Evolutionary conservation across 2,888 invertebrate genomes (phyloP), one percentile per base, ranked within the genome.

Genomic region (Eristalis intricaria): DNA sequence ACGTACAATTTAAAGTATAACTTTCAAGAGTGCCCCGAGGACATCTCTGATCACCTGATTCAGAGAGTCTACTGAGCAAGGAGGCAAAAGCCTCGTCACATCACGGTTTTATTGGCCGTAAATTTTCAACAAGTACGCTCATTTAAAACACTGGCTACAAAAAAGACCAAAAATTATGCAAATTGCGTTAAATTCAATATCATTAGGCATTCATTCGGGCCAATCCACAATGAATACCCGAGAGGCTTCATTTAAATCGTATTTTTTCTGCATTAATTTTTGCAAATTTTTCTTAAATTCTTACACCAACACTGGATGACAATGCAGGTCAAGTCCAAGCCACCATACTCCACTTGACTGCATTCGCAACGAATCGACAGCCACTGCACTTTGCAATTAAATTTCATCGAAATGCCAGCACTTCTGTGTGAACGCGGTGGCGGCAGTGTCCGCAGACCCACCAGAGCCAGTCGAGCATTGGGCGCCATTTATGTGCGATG

Each of bases 311-410:
- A 8, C 74, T 29, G 13, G 63, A 69, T 75, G 68, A 56, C 74
- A 75, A 69, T 75, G 29, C 80, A 74, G 74, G 80, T 81, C 80
- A 81, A 81, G 80, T 63, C 74, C 80, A 81, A 61, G 56, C 40
- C 60, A 60, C 10, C 22, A 15, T 15, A n/a, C 23, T 22, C 56
- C 58, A 23, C 22, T 4, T 7, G 38, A 32, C 58, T 22, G 58
- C 32, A 15, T 29, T 15, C 10, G 4, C 38, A 32, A 29, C n/a
- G 58, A 65, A 58, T 64, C 70, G 56, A 29, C 43, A 38, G 19
- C 23, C 26, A 40, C 35, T 74, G 64, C 74, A 74, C 32, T 80
- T 74, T 32, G 69, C 63, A 81, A 68, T 80, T 81, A 75, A 75
- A 69, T 69, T 69, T 23, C 74, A 69, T 69, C 2, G 40, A 56